Percentiles rank a stretch among this genome's conserved stretches.
These are phyloP conservation scores for Ibycter americanus DNA, from an alignment of 2,797 vertebrate genomes.

Conservation along the genomic window DNA sequence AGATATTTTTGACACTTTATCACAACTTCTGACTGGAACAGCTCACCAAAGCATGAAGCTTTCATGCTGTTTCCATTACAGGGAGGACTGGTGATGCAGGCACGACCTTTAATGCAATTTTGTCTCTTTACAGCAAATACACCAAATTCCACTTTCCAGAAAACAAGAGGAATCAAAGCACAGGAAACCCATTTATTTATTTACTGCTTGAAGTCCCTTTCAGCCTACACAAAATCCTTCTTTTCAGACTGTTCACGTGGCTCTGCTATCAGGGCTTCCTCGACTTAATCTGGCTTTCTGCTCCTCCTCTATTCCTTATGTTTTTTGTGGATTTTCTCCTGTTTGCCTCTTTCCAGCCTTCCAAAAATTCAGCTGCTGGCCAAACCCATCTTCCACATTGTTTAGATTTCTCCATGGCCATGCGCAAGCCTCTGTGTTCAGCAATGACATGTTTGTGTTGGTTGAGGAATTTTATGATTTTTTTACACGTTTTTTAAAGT, in stretches of 20 bases:
- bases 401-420: neutral
- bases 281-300: neutral
- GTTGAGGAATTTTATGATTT: neutral
- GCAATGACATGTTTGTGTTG: neutral
- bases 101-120: neutral
- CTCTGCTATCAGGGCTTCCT: neutral
- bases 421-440: neutral
- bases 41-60: neutral
- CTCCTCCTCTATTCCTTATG: neutral
- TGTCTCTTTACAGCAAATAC: neutral
- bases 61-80: neutral
- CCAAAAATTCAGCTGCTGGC: neutral
- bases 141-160: neutral
- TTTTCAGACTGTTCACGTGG: neutral
- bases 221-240: neutral
- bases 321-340: neutral
- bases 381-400: neutral
- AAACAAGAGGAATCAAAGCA: constrained; percentile 6
- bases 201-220: neutral
- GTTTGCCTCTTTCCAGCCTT: neutral
- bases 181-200: neutral
- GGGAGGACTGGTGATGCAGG: neutral
- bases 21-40: neutral
- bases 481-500: neutral
- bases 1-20: neutral